These are phyloP conservation scores for Phania funesta DNA, from an alignment of 2,888 invertebrate genomes.

Conservation along the genomic window DNA sequence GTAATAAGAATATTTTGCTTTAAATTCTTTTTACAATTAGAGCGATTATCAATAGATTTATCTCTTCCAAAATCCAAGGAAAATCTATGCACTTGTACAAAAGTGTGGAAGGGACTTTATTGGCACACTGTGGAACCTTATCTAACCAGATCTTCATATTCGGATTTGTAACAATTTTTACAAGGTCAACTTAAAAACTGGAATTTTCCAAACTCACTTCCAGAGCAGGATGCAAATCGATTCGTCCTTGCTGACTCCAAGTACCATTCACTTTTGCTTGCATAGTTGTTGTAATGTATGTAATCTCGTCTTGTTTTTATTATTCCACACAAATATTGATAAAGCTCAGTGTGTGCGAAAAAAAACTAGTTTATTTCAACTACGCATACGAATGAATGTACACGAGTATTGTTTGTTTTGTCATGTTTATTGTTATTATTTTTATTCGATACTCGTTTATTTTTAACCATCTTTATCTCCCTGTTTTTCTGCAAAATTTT, in stretches of 20 bases:
- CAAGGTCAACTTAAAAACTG: no score
- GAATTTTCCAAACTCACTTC: no score
- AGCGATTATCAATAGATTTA: no score
- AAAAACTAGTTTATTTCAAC: conserved; percentile 34
- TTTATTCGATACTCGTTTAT: conserved; percentile 15
- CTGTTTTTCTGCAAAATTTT: not conserved
- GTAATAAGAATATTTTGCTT: no score
- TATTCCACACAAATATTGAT: conserved; percentile 29
- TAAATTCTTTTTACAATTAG: no score
- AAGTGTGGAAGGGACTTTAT: no score
- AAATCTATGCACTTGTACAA: no score
- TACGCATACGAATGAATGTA: no score
- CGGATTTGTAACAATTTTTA: no score
- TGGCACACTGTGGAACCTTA: no score
- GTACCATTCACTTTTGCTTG: not conserved
- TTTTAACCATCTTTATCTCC: not conserved
- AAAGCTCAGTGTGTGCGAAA: not conserved
- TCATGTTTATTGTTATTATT: conserved; percentile 33
- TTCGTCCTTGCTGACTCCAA: conserved; percentile 24
- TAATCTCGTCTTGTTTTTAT: conserved; percentile 2
- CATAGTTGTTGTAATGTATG: not conserved
- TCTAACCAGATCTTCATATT: no score
- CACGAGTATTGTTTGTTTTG: conserved; percentile 14
- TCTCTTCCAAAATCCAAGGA: no score
- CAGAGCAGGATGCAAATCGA: conserved; percentile 11